Base-by-base conservation (phyloP, 2,113 vertebrate species). In the Corydoras sp. region DNA sequence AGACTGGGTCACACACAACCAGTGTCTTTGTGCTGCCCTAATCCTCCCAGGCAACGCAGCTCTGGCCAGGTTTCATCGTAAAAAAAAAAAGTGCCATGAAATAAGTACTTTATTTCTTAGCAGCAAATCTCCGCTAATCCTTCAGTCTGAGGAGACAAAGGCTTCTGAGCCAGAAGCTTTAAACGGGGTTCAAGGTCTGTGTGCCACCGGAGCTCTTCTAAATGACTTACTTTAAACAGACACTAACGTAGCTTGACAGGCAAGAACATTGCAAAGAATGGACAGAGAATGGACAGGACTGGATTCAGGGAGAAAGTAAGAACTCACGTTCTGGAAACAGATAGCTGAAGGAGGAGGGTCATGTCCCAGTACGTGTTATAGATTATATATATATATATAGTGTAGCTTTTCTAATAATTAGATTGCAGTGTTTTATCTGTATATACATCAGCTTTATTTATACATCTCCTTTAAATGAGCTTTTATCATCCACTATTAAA, bases 221-320 rank as follows among this genome's bases (percentile, higher is more conserved):
- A 91, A 91, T 90, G 89, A 90, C 88, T 91, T 90, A 91, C 88
- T 91, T 91, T 87, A 86, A 86, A 87, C 80, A 76, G 89, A 91
- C 88, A 86, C 88, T 91, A 91, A 91, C 90, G 87, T 78, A 89
- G 87, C 85, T 88, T 91, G 90, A 91, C 90, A 91, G 89, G 86
- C 90, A 89, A 82, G 86, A 89, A 87, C 82, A 24, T 84, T 79
- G 64, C 85, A 86, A 85, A 84, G 83, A 84, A 63, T 30, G 83
- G 71, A 80, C 75, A 30, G 58, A 60, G 43, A 14, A 13, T 10
- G 9, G 69, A 76, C 55, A 82, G 82, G 80, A 65, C 65, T 66
- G 61, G 58, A 77, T 60, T 73, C 62, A 1, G 49, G 29, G 31
- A 35, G 56, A 72, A 65, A 73, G 77, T 65, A 51, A 76, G 83